These are phyloP conservation scores for Menura novaehollandiae DNA, from an alignment of 2,113 vertebrate genomes.

Conservation along the genomic window DNA sequence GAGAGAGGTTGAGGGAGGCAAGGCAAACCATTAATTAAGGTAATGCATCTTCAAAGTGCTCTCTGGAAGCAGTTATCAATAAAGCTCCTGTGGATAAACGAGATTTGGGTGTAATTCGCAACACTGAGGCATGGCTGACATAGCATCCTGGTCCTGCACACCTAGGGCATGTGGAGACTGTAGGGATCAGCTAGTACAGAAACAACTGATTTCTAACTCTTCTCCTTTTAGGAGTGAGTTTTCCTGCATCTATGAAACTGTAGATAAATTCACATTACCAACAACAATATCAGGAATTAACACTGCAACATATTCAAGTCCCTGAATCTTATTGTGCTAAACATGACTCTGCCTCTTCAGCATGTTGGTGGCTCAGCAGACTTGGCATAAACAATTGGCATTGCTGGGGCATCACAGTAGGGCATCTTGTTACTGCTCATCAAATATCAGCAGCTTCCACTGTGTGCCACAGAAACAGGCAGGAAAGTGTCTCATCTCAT, in stretches of 20 bases:
- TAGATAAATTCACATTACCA: neutral
- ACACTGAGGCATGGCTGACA: neutral
- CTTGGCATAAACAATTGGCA: conserved; percentile 62
- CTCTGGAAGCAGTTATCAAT: neutral
- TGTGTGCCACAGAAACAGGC: conserved; percentile 7
- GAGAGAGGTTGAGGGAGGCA: neutral
- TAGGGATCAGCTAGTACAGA: neutral
- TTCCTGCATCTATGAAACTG: neutral
- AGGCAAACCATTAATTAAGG: neutral
- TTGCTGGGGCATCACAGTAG: conserved; percentile 58
- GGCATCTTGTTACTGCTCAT: conserved; percentile 73
- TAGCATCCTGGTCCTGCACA: neutral
- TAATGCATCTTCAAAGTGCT: neutral
- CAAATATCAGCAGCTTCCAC: conserved; percentile 67
- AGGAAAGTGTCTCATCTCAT: conserved; percentile 54
- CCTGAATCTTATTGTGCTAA: conserved; percentile 12
- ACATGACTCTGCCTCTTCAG: conserved; percentile 20
- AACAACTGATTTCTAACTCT: neutral
- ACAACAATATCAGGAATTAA: neutral
- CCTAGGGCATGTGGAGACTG: neutral
- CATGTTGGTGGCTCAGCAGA: conserved; percentile 29
- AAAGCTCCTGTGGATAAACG: neutral
- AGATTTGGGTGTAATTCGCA: neutral
- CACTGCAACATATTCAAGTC: neutral
- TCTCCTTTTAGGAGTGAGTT: neutral